These are phyloP conservation scores for Pelmatolapia mariae DNA, from an alignment of 2,113 vertebrate species.

Conservation along the genomic window DNA sequence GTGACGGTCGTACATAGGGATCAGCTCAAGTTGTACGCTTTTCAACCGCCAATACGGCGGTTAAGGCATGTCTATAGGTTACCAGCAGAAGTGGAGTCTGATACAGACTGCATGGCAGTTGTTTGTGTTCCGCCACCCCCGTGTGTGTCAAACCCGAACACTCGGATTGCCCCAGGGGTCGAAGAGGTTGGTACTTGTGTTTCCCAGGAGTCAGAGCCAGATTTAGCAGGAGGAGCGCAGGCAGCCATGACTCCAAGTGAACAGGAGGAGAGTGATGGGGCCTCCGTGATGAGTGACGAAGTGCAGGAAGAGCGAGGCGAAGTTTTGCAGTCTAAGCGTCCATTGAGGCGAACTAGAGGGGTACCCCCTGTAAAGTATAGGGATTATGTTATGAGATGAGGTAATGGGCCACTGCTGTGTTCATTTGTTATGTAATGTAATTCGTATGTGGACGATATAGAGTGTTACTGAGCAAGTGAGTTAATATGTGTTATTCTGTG, in stretches of 20 bases:
- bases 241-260: neutral
- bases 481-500: neutral
- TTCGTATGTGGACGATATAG: neutral
- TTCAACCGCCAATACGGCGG: rapidly evolving
- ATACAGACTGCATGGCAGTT: neutral
- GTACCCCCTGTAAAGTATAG: neutral
- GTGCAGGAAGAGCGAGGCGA: neutral
- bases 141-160: rapidly evolving
- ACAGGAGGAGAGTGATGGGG: neutral
- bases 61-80: neutral
- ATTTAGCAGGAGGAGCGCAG: neutral
- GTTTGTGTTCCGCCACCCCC: neutral
- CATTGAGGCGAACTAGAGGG: neutral
- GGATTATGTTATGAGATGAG: neutral
- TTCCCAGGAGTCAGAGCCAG: neutral
- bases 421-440: neutral
- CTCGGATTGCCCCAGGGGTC: neutral
- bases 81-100: neutral
- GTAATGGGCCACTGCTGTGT: neutral
- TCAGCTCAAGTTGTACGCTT: neutral
- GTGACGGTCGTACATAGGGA: neutral
- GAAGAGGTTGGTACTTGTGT: neutral
- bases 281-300: neutral
- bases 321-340: neutral
- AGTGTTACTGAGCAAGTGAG: neutral